Evolutionary conservation across 1,140 invertebrate species (phyloP).

Genomic region (Ceratosolen solmsi): DNA sequence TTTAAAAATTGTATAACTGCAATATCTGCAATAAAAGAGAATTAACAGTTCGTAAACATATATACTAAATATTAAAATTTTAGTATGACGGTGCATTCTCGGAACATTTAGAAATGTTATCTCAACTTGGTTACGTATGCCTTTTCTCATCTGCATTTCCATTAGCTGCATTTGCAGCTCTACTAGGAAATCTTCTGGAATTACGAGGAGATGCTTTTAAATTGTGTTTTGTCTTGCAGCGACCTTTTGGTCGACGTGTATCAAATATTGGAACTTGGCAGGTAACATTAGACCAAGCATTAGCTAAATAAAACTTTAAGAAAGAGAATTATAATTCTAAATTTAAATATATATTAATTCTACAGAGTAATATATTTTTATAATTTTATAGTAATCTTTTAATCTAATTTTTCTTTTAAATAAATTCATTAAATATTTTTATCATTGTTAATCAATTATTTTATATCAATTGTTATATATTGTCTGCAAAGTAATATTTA

Average conservation of each 20-base stretch:
- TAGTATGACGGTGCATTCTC: constrained; percentile 95
- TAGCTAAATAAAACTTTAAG: not conserved
- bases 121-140: constrained; percentile 97
- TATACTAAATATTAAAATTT: constrained; percentile 46
- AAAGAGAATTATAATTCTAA: too few relatives aligned
- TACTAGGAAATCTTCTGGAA: constrained; percentile 95
- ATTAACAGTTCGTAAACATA: not conserved
- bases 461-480: too few relatives aligned
- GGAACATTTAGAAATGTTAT: constrained; percentile 97
- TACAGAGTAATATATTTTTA: too few relatives aligned
- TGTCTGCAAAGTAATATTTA: too few relatives aligned
- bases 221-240: constrained; percentile 92
- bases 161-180: constrained; percentile 91
- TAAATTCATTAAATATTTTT: too few relatives aligned
- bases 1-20: not conserved
- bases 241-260: constrained; percentile 93
- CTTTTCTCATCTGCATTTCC: constrained; percentile 97
- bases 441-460: too few relatives aligned
- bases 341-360: too few relatives aligned
- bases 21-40: constrained; percentile 15
- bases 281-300: constrained; percentile 76
- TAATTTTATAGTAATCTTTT: too few relatives aligned
- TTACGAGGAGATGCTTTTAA: constrained; percentile 97
- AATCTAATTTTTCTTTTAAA: too few relatives aligned
- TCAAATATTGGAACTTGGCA: constrained; percentile 98